Conservation (phyloP, 1,140 invertebrate genomes). For the Drosophila melanica region DNA sequence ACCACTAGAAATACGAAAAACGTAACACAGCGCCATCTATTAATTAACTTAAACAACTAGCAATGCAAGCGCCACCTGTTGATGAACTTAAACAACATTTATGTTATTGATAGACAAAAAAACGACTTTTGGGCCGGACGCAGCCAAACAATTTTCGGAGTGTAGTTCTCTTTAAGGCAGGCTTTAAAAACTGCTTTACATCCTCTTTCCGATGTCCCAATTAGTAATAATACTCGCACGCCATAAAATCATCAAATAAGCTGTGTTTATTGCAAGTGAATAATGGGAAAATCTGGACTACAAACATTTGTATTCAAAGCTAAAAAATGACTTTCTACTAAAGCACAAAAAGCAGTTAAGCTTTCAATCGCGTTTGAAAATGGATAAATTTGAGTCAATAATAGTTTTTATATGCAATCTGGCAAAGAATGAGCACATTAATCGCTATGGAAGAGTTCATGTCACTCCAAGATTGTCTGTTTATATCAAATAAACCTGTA, state of each 20-base stretch:
- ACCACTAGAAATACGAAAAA: too few relatives aligned
- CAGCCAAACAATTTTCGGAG: too few relatives aligned
- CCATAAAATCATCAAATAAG: not conserved
- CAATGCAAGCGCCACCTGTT: too few relatives aligned
- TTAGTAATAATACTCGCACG: too few relatives aligned
- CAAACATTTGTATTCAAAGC: not conserved
- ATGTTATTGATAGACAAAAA: too few relatives aligned
- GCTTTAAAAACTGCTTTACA: too few relatives aligned
- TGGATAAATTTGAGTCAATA: not conserved
- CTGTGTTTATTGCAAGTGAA: not conserved
- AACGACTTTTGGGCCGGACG: too few relatives aligned
- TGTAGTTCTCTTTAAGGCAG: too few relatives aligned
- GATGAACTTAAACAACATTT: too few relatives aligned
- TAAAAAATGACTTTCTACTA: not conserved
- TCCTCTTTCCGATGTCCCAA: too few relatives aligned
- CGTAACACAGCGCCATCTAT: too few relatives aligned
- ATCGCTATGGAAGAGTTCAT: slow-evolving; percentile 43
- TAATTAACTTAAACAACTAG: too few relatives aligned
- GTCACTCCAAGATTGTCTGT: not conserved
- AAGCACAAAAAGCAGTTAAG: not conserved
- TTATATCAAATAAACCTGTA: slow-evolving; percentile 57
- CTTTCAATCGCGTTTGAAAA: not conserved
- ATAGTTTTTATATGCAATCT: slow-evolving; percentile 69
- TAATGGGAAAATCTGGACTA: not conserved
- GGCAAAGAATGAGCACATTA: slow-evolving; percentile 58